Conservation (phyloP, 2,797 vertebrate species). For the Percopsis omiscomaycus region DNA sequence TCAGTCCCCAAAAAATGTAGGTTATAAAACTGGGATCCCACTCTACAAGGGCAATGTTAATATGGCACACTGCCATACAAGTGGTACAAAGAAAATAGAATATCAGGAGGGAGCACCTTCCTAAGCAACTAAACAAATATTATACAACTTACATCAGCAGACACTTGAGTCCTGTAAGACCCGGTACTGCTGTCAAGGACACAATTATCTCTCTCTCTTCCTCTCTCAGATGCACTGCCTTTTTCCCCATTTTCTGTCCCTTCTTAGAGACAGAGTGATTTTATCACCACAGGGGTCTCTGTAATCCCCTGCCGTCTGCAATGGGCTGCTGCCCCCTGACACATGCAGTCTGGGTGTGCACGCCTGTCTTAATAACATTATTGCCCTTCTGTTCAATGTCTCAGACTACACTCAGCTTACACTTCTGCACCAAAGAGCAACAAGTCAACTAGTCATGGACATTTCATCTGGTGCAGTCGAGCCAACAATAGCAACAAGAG, state of each 20-base stretch:
- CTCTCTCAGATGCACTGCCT: background rate
- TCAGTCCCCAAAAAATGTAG: too few relatives aligned
- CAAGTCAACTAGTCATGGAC: background rate
- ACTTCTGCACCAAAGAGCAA: background rate
- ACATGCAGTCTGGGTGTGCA: conserved; percentile 29
- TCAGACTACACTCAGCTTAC: conserved; percentile 19
- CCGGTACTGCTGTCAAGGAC: background rate
- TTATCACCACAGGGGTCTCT: conserved; percentile 21
- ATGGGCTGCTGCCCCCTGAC: conserved; percentile 18
- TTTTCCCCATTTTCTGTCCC: conserved; percentile 11
- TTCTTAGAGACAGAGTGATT: conserved; percentile 28
- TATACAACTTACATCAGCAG: too few relatives aligned
- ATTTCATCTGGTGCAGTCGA: background rate
- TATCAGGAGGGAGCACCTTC: too few relatives aligned
- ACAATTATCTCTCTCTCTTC: background rate
- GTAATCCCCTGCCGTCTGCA: conserved; percentile 31
- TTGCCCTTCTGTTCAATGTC: conserved; percentile 24
- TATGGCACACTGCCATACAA: too few relatives aligned
- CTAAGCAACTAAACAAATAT: too few relatives aligned
- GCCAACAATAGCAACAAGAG: too few relatives aligned
- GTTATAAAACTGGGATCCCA: too few relatives aligned
- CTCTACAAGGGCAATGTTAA: too few relatives aligned
- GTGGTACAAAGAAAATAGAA: too few relatives aligned
- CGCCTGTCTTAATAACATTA: conserved; percentile 63
- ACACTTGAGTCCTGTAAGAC: too few relatives aligned